Conservation (phyloP, 2,888 invertebrate species). For the Synergus laeviventris region DNA sequence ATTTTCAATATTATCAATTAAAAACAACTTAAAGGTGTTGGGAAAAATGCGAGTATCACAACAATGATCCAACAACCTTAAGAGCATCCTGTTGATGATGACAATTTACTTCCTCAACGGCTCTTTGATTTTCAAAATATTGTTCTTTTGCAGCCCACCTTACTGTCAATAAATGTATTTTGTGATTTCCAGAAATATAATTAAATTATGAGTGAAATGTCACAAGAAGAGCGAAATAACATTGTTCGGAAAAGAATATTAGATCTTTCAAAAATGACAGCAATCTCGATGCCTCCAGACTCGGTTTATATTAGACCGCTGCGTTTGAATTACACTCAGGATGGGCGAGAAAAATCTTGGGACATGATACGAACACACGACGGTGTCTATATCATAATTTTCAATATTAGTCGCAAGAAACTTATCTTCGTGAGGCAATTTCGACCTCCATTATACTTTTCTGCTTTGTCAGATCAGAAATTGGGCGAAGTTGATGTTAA, state of each 20-base stretch:
- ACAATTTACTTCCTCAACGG: too few species aligned
- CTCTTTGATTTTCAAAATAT: too few species aligned
- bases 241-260: constrained; percentile 75
- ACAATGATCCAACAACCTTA: too few species aligned
- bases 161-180: background rate
- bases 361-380: constrained; percentile 89
- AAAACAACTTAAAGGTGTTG: too few species aligned
- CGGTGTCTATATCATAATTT: constrained; percentile 91
- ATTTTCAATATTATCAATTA: too few species aligned
- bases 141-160: too few species aligned
- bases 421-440: constrained; percentile 95
- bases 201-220: constrained; percentile 60
- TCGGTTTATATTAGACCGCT: constrained; percentile 87
- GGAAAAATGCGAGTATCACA: too few species aligned
- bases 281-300: constrained; percentile 79
- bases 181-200: background rate
- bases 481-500: constrained; percentile 80
- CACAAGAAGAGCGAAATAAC: constrained; percentile 62
- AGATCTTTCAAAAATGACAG: constrained; percentile 76
- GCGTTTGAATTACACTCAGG: constrained; percentile 75
- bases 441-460: constrained; percentile 91
- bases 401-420: constrained; percentile 83
- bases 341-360: constrained; percentile 87
- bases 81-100: too few species aligned
- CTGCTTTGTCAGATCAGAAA: constrained; percentile 78